Base-by-base conservation (phyloP, 2,888 invertebrate genomes). In the Drosophila macrospina region DNA sequence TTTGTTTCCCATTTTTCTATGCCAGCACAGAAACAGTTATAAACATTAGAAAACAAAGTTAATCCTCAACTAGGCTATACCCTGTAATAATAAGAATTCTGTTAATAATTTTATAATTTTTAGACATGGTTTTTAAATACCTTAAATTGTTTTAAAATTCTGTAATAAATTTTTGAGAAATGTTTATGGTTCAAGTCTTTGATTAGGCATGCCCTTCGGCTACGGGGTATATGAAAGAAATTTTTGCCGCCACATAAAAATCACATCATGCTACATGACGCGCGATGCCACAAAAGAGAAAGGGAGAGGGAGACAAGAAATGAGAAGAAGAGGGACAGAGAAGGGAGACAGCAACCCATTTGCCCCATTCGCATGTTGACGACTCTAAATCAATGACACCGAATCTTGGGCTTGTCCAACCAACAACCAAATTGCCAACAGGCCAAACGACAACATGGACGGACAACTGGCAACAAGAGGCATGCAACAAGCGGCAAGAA, bases 361-460 rank as follows among this genome's bases (percentile, higher is more conserved):
- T 67, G 76, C 74, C 62, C 69, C 78, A 63, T 69, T 73, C 69
- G 74, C 62, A 73, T 59, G 64, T 51, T 26, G 54, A 57, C 42
- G 64, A 73, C 71, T 74, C 80, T 85, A 88, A 86, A 80, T 85
- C 84, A 86, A 75, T 75, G 79, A 65, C 67, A 76, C 63, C 74
- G 57, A 73, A 67, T 68, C 69, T 74, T 64, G 71, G 75, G 69
- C 69, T 47, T 54, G 61, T 72, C 45, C 48, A 54, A 67, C 61
- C 64, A 24, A n/a, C 37, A 28, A 47, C 26, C 52, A 66, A 86
- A 75, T 80, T 78, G 87, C 88, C 78, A 86, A 69, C 68, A 70
- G 70, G 51, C 68, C 36, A 55, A 57, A 34, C 32, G 20, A n/a
- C 13, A 15, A 24, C 15, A 34, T 28, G 11, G 16, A 61, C 37